Base-by-base conservation (phyloP, 2,888 invertebrate species). In the Drosophila parthenogenetica region DNA sequence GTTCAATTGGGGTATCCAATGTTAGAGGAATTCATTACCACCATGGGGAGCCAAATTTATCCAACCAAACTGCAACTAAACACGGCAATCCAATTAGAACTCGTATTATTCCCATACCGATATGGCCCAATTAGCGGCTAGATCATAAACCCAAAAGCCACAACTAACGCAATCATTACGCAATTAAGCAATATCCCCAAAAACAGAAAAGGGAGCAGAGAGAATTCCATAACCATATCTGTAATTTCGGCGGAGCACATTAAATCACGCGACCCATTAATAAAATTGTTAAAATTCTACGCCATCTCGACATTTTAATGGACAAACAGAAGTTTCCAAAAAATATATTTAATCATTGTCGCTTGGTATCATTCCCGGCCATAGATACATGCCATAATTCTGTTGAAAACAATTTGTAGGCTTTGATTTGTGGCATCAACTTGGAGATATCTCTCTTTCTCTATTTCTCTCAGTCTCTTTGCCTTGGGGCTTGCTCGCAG, bases 261-360 rank as follows among this genome's bases (percentile, higher is more conserved):
- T 81, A 87, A 87, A 87, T 83, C 82, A 83, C 84, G 84, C 81
- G 82, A 83, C 84, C 81, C 84, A 85, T 84, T 84, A 84, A 84
- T 82, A 87, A 84, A 87, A 83, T 81, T 75, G 70, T 85, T 77
- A n/a, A 85, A 84, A 60, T 70, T 76, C 57, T 60, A 50, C 62
- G 65, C 69, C 59, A 55, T 32, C 64, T 60, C 53, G 54, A 73
- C 46, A 66, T 69, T 82, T 74, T 74, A 73, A 81, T 70, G 69
- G 64, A 51, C 61, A 68, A 68, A 87, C 85, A 87, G 85, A 82
- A 83, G 83, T 81, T 77, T 62, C 35, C 35, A 13, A 35, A 35
- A 35, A 37, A 75, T 79, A 87, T 83, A 82, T 83, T 83, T 83
- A 87, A 83, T 83, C 83, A 83, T 87, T 83, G 83, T 83, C 83